Conservation (phyloP, 2,888 invertebrate species). For the Ornithoptera alexandrae region DNA sequence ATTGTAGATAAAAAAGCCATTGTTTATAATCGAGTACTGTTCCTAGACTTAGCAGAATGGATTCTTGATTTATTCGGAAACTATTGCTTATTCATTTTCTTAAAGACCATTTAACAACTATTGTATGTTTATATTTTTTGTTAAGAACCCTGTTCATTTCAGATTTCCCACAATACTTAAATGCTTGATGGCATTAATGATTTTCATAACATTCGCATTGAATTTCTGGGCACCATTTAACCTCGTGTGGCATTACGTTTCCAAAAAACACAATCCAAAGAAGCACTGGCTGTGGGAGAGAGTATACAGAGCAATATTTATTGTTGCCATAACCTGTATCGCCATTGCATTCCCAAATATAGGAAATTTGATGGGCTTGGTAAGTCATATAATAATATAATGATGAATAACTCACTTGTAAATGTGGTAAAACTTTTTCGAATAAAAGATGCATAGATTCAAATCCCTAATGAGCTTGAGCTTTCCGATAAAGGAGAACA, state of each 20-base stretch:
- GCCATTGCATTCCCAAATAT: slow-evolving; percentile 71
- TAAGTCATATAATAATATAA: slow-evolving; percentile 38
- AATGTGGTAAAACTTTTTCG: no score
- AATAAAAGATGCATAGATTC: no score
- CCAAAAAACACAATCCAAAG: slow-evolving; percentile 53
- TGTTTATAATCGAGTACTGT: no score
- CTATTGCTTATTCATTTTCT: no score
- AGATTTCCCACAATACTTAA: slow-evolving; percentile 68
- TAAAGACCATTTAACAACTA: no score
- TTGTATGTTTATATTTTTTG: no score
- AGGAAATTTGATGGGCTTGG: slow-evolving; percentile 70
- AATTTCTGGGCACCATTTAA: slow-evolving; percentile 75
- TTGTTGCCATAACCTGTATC: slow-evolving; percentile 55
- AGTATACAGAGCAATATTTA: slow-evolving; percentile 57
- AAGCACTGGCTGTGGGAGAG: slow-evolving; percentile 69
- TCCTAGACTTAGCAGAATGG: no score
- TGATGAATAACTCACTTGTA: no score
- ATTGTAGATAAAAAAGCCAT: no score
- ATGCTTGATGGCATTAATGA: slow-evolving; percentile 67
- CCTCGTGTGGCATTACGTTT: slow-evolving; percentile 66
- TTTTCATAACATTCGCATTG: slow-evolving; percentile 69
- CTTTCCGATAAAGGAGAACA: no score
- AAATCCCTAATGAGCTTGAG: no score
- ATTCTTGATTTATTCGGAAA: no score
- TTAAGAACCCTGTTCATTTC: slow-evolving; percentile 29